These are phyloP conservation scores for Rhagophthalmus giganteus DNA, from an alignment of 2,888 invertebrate genomes.

Conservation along the genomic window DNA sequence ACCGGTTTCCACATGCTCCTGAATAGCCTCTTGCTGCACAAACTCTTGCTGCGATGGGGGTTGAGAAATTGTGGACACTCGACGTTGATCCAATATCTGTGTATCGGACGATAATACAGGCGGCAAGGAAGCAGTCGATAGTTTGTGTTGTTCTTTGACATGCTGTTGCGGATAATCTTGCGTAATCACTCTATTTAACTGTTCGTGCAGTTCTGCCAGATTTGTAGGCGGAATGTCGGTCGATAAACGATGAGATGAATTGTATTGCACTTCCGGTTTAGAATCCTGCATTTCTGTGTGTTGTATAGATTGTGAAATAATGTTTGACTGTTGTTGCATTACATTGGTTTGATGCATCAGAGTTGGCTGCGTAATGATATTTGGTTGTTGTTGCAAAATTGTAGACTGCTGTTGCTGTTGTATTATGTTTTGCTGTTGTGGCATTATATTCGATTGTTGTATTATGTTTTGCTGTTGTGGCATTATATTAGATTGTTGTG, in stretches of 20 bases:
- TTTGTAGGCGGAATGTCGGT: conserved; percentile 47
- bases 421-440: conserved; percentile 11
- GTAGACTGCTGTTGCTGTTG: conserved; percentile 9
- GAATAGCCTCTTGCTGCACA: conserved; percentile 32
- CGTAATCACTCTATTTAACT: conserved; percentile 42
- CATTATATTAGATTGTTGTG: conserved; percentile 36
- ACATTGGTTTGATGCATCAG: background rate
- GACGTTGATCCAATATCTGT: conserved; percentile 40
- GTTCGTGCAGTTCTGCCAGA: conserved; percentile 49
- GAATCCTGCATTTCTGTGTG: conserved; percentile 18
- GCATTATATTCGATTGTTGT: conserved; percentile 5
- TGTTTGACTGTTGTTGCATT: background rate
- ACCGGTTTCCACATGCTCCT: background rate
- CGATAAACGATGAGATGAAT: conserved; percentile 38
- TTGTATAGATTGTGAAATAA: conserved; percentile 36
- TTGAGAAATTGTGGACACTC: conserved; percentile 49
- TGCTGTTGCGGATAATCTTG: conserved; percentile 42
- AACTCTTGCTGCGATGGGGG: conserved; percentile 45
- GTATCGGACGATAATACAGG: conserved; percentile 46
- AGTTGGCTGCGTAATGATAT: background rate
- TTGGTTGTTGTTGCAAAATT: conserved; percentile 2
- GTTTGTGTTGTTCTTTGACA: conserved; percentile 38
- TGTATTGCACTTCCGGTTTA: conserved; percentile 47
- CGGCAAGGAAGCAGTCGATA: conserved; percentile 48
- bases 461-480: conserved; percentile 40